Evolutionary conservation across 2,113 vertebrate species (phyloP), one percentile per base, ranked within the genome.

Genomic region (Lates calcarifer): DNA sequence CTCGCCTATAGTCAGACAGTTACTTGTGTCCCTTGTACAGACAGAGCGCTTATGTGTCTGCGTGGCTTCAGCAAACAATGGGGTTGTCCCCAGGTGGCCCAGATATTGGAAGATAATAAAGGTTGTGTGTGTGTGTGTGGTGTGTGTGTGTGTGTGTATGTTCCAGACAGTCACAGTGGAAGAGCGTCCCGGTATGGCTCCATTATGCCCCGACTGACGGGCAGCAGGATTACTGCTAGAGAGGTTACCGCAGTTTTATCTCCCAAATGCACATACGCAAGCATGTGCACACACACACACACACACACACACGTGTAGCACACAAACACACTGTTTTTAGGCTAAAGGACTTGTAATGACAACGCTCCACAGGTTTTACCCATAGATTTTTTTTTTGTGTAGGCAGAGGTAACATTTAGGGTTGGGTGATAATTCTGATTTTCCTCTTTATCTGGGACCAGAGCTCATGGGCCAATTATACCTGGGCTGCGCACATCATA

Each of bases 1-100:
- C 80, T 79, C 5, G 61, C 74, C 71, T 66, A 74, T 29, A 71
- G 57, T 65, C 74, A 91, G 69, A 74, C 76, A 49, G 70, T 74
- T 88, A 63, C 79, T n/a, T 77, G 81, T 26, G 49, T 79, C 51
- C 13, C 57, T 63, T 24, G 45, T 70, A 55, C 83, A 79, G 77
- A 78, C 47, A 0, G 12, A 64, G 71, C 60, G 62, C 74, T 84
- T 63, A 68, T 67, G 76, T 64, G 77, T 75, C 61, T 49, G 67
- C 22, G 6, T 77, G 80, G 64, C 71, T 64, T 62, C 81, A 49
- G 26, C 56, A 76, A 78, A 84, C 82, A 90, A 88, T 65, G 31
- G 45, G 71, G 58, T 18, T 47, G 74, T 83, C 90, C 89, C 65
- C 69, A 74, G 77, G 77, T 83, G 85, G 57, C 87, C 82, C 71